These are phyloP conservation scores for Bovichtus variegatus DNA, from an alignment of 2,797 vertebrate genomes.

Conservation along the genomic window DNA sequence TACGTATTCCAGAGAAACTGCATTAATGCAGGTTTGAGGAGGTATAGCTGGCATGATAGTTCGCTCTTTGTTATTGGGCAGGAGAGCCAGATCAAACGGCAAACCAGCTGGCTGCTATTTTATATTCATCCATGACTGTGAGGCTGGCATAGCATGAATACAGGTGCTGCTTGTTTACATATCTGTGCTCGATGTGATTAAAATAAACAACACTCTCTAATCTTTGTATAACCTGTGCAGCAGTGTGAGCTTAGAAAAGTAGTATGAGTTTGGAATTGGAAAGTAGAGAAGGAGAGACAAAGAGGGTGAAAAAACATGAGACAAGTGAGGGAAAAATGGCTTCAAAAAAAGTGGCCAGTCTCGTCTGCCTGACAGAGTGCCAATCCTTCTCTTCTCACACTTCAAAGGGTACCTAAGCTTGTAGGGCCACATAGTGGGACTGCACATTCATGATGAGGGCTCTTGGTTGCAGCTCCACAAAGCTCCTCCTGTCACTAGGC, in stretches of 20 bases:
- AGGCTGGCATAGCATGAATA: conserved; percentile 71
- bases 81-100: conserved; percentile 75
- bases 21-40: conserved; percentile 61
- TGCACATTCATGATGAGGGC: conserved; percentile 75
- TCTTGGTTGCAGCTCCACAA: conserved; percentile 74
- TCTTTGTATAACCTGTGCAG: conserved; percentile 67
- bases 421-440: conserved; percentile 67
- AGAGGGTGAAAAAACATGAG: conserved; percentile 4
- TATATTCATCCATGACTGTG: conserved; percentile 74
- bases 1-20: conserved; percentile 42
- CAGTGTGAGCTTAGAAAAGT: conserved; percentile 30
- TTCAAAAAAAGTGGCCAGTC: conserved; percentile 29
- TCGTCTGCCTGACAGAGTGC: conserved; percentile 56
- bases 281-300: conserved; percentile 23
- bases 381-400: conserved; percentile 70
- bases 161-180: conserved; percentile 82
- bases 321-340: conserved; percentile 17
- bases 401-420: conserved; percentile 79
- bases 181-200: conserved; percentile 70
- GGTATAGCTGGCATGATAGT: conserved; percentile 49
- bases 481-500: conserved; percentile 75
- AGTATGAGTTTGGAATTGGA: conserved; percentile 3
- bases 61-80: conserved; percentile 76
- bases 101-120: conserved; percentile 81
- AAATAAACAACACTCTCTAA: conserved; percentile 68